Percentiles rank a stretch among this genome's conserved stretches.
Evolutionary conservation across 23 tunicate genomes (phyloP).

Genomic region (Halocynthia roretzi): DNA sequence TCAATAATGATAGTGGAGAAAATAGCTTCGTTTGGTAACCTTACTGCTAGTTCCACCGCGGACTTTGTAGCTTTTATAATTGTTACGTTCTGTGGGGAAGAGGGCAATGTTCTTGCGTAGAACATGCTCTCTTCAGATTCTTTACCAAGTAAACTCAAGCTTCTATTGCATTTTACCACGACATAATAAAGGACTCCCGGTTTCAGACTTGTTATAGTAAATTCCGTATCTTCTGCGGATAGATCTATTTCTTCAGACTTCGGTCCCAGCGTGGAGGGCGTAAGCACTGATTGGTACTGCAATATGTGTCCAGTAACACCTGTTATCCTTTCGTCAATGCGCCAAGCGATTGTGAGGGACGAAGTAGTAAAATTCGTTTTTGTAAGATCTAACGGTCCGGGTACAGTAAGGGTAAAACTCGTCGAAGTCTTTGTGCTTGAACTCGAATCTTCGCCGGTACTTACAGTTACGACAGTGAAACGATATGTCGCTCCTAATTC

Average conservation of each 20-base stretch:
- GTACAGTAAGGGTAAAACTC: neutral
- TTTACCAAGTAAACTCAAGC: conserved; percentile 1
- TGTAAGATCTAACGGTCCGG: conserved; percentile 5
- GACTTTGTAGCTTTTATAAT: neutral
- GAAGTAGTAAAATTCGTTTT: neutral
- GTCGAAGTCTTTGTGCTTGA: neutral
- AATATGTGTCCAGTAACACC: neutral
- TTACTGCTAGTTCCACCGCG: neutral
- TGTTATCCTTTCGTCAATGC: neutral
- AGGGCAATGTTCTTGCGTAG: conserved; percentile 16
- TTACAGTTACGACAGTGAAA: conserved; percentile 10
- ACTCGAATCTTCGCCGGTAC: conserved; percentile 26
- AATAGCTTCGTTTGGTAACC: neutral
- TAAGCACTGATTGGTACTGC: too few species aligned
- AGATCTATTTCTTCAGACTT: too few species aligned
- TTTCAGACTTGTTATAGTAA: neutral
- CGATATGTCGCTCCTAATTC: conserved; percentile 25
- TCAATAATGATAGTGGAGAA: neutral
- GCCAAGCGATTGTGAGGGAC: conserved; percentile 5
- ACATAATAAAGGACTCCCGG: conserved; percentile 5
- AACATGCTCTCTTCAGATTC: neutral
- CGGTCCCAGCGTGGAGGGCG: too few species aligned
- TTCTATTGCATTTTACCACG: neutral
- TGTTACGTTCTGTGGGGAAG: neutral
- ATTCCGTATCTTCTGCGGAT: neutral